These are phyloP conservation scores for Galeopsomyia nigrocyanea DNA, from an alignment of 2,888 invertebrate species.

Conservation along the genomic window DNA sequence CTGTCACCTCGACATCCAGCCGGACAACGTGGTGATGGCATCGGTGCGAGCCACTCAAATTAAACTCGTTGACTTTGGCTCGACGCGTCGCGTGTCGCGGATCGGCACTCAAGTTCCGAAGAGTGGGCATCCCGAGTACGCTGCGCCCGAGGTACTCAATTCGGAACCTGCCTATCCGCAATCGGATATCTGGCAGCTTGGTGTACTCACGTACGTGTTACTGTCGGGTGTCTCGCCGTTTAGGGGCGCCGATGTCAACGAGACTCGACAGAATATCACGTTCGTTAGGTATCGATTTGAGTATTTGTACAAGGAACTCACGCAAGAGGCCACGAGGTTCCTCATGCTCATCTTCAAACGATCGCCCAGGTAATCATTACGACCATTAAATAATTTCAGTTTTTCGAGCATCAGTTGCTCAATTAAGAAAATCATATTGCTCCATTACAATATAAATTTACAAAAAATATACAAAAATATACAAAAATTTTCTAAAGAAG, in stretches of 20 bases:
- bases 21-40: conserved; percentile 95
- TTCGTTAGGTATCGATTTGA: conserved; percentile 95
- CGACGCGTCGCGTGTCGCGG: conserved; percentile 85
- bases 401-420: no score
- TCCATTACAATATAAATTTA: no score
- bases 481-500: no score
- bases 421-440: no score
- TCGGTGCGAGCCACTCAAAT: conserved; percentile 87
- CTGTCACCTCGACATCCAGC: conserved; percentile 91
- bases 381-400: not conserved
- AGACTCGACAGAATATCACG: conserved; percentile 91
- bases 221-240: conserved; percentile 95
- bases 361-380: conserved; percentile 80
- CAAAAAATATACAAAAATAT: no score
- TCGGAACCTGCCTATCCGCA: conserved; percentile 91
- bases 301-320: conserved; percentile 93
- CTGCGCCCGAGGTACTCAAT: conserved; percentile 89
- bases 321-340: conserved; percentile 93
- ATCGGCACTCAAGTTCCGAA: conserved; percentile 76
- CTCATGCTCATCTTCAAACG: conserved; percentile 96
- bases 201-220: conserved; percentile 91
- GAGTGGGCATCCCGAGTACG: conserved; percentile 82
- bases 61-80: conserved; percentile 93
- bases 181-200: conserved; percentile 97
- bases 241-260: conserved; percentile 83